Evolutionary conservation across 2,888 invertebrate genomes (phyloP).

Genomic region (Andrena flavipes): DNA sequence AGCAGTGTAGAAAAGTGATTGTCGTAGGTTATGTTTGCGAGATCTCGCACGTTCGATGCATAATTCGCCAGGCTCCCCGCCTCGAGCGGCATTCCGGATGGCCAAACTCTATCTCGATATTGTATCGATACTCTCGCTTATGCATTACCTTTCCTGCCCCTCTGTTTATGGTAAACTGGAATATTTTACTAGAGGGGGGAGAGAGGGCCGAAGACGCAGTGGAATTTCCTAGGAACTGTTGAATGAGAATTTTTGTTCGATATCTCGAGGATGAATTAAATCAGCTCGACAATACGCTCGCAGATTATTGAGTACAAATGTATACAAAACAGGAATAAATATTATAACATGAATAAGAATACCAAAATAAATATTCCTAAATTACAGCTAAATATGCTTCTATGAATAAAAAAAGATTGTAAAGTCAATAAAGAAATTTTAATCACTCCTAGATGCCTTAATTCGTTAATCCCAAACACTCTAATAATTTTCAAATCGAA

Average conservation of each 20-base stretch:
- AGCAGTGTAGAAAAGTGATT: constrained; percentile 62
- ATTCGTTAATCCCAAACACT: not conserved
- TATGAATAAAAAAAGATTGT: too few species aligned
- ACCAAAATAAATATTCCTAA: not conserved
- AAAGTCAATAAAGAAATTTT: not conserved
- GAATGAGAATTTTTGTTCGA: not conserved
- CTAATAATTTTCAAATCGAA: too few species aligned
- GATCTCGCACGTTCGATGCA: constrained; percentile 74
- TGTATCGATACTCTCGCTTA: constrained; percentile 52
- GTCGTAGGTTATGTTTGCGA: constrained; percentile 71
- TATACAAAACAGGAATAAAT: not conserved
- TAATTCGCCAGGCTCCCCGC: constrained; percentile 70
- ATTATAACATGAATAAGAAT: not conserved
- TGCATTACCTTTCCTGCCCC: constrained; percentile 36
- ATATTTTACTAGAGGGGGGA: constrained; percentile 25
- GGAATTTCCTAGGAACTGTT: constrained; percentile 7
- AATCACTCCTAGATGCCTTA: not conserved
- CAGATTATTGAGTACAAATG: not conserved
- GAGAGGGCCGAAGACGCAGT: constrained; percentile 5
- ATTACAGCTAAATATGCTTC: too few species aligned
- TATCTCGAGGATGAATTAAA: not conserved
- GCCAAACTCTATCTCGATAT: constrained; percentile 53
- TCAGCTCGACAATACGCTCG: not conserved
- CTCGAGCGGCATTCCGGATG: constrained; percentile 45
- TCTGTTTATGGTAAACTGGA: constrained; percentile 38